Conservation (phyloP, 2,113 vertebrate genomes). For the Cyanoramphus novaezelandiae region DNA sequence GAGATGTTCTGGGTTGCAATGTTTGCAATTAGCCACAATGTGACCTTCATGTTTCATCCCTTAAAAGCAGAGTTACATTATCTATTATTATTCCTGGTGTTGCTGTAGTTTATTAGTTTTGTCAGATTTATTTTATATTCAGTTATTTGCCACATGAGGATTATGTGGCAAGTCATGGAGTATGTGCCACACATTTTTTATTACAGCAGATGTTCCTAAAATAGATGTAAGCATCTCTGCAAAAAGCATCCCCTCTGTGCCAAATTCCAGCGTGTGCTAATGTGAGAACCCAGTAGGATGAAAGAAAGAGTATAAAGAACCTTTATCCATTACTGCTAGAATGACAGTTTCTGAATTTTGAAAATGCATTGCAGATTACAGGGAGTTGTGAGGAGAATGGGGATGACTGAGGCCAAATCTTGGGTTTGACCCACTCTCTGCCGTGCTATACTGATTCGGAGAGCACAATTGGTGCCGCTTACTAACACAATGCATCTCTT, state of each 20-base stretch:
- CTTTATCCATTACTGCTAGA: conserved; percentile 25
- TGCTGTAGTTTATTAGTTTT: conserved; percentile 44
- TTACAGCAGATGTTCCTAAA: conserved; percentile 60
- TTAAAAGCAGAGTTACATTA: conserved; percentile 23
- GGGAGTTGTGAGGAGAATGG: neutral
- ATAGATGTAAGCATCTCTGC: conserved; percentile 51
- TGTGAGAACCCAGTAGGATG: conserved; percentile 44
- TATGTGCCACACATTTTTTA: conserved; percentile 52
- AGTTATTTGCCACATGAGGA: conserved; percentile 56
- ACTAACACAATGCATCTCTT: neutral
- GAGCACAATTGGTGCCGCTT: neutral
- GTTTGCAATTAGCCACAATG: conserved; percentile 50
- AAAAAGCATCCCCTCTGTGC: conserved; percentile 44
- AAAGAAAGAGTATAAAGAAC: conserved; percentile 43
- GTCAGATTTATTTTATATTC: conserved; percentile 57
- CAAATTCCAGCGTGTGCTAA: conserved; percentile 50
- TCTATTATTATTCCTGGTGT: conserved; percentile 28
- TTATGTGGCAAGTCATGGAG: conserved; percentile 40
- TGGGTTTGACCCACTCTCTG: neutral
- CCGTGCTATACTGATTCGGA: neutral
- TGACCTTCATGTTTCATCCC: conserved; percentile 11
- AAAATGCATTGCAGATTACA: neutral
- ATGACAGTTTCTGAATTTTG: neutral
- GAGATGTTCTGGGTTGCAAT: conserved; percentile 36
- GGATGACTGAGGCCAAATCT: neutral